Evolutionary conservation across 1,140 invertebrate species (phyloP).

Genomic region (Drosophila busckii): DNA sequence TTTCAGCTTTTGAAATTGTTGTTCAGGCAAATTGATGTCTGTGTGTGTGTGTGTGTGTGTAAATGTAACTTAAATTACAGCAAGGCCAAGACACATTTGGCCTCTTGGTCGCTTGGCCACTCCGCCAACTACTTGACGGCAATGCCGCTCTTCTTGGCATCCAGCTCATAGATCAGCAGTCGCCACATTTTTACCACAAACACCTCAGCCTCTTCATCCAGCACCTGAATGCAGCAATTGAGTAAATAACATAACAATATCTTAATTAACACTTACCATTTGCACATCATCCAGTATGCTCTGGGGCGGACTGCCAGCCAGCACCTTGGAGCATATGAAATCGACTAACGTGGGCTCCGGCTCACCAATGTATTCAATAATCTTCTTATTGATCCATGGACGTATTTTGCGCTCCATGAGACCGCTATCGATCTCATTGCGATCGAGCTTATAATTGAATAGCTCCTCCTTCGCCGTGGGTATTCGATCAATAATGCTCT

Average conservation of each 20-base stretch:
- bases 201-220: constrained; percentile 99
- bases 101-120: constrained; percentile 5
- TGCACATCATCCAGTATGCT: constrained; percentile 98
- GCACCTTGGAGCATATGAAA: constrained; percentile 99
- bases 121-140: constrained; percentile 38
- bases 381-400: constrained; percentile 99
- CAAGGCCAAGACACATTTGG: constrained; percentile 17
- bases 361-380: constrained; percentile 99
- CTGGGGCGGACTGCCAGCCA: constrained; percentile 94
- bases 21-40: too few relatives aligned
- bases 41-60: too few relatives aligned
- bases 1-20: too few relatives aligned
- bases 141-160: constrained; percentile 93
- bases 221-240: constrained; percentile 84
- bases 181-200: constrained; percentile 99
- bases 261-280: constrained; percentile 85
- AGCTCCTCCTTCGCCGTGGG: constrained; percentile 97
- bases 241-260: neutral
- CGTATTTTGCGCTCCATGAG: constrained; percentile 98
- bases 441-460: constrained; percentile 96
- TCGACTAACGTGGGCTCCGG: constrained; percentile 98
- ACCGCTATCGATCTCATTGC: constrained; percentile 85
- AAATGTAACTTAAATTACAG: constrained; percentile 43
- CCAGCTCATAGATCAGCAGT: constrained; percentile 98
- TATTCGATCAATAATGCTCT: constrained; percentile 98